Conservation (phyloP, 2,888 invertebrate genomes). For the Trichogramma dendrolimi region DNA sequence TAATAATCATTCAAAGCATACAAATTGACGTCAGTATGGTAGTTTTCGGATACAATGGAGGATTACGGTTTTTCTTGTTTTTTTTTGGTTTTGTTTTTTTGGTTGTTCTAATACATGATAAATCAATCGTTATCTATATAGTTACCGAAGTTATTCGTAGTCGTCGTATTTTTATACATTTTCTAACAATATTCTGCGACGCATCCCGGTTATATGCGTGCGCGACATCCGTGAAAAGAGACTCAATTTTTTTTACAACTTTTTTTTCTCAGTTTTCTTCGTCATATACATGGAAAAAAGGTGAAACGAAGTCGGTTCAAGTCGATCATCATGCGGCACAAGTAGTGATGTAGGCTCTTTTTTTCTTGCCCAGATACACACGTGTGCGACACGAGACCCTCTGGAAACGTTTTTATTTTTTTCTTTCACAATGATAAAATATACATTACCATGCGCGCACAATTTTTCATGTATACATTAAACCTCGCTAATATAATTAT, state of each 20-base stretch:
- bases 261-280: conserved; percentile 7
- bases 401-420: neutral
- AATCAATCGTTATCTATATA: conserved; percentile 14
- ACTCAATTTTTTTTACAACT: neutral
- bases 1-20: conserved; percentile 10
- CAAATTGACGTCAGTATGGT: conserved; percentile 28
- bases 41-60: neutral
- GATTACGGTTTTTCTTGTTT: conserved; percentile 4
- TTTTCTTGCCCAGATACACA: no score
- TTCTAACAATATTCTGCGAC: conserved; percentile 25
- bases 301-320: conserved; percentile 22
- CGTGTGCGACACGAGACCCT: no score
- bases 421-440: conserved; percentile 24
- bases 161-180: conserved; percentile 19
- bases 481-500: conserved; percentile 15
- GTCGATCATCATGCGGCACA: neutral
- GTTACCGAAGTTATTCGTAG: conserved; percentile 15
- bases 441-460: conserved; percentile 14
- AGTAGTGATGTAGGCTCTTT: no score
- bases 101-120: neutral
- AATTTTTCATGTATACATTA: neutral
- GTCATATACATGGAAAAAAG: conserved; percentile 13
- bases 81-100: neutral
- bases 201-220: neutral
- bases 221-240: conserved; percentile 8